A percentile compares a stretch with the other conserved stretches of the same genome.
Evolutionary conservation across 2,888 invertebrate genomes (phyloP).

Genomic region (Caenorhabditis becei): DNA sequence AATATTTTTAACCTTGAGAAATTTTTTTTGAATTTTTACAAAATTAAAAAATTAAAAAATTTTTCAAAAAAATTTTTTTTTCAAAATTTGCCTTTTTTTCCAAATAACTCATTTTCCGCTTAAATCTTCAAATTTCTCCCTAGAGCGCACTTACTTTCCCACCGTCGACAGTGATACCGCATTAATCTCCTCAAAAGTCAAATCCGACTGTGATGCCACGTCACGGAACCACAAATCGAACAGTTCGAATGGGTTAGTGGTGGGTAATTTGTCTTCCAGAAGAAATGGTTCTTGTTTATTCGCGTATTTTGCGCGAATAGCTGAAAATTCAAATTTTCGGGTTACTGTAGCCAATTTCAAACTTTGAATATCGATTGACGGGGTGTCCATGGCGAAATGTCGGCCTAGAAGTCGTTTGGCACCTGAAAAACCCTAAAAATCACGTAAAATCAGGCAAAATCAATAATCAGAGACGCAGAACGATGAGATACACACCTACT

Average conservation of each 20-base stretch:
- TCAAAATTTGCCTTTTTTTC: no score
- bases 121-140: background rate
- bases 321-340: constrained; percentile 50
- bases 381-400: constrained; percentile 55
- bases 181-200: constrained; percentile 79
- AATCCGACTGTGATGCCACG: constrained; percentile 64
- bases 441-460: background rate
- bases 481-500: constrained; percentile 20
- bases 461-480: constrained; percentile 13
- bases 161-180: constrained; percentile 78
- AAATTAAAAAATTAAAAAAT: no score
- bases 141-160: constrained; percentile 62
- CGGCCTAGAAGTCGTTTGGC: background rate
- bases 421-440: constrained; percentile 27
- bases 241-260: constrained; percentile 74
- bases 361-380: constrained; percentile 66
- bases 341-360: constrained; percentile 8
- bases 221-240: constrained; percentile 79
- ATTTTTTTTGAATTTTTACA: no score
- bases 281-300: constrained; percentile 72
- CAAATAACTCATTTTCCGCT: background rate
- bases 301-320: constrained; percentile 69
- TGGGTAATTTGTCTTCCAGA: constrained; percentile 72
- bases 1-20: no score
- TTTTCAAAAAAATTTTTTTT: background rate